These are phyloP conservation scores for Siphamia tubifer DNA, from an alignment of 2,113 vertebrate species.

Conservation along the genomic window DNA sequence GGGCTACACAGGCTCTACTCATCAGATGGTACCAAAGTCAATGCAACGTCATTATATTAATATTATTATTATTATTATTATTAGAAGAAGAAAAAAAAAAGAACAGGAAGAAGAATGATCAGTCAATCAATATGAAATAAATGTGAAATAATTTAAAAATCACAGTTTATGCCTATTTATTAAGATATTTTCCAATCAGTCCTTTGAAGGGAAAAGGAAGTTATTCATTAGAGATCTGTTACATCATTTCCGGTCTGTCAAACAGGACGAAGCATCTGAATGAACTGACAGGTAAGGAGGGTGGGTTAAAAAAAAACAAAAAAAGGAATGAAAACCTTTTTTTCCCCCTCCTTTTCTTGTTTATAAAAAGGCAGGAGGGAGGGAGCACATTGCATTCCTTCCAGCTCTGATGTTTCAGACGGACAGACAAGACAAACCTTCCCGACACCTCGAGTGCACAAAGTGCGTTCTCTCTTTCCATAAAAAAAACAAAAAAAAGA, in stretches of 20 bases:
- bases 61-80: too few relatives aligned
- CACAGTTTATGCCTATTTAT: conserved; percentile 72
- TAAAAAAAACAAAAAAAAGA: conserved; percentile 41
- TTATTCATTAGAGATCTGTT: conserved; percentile 66
- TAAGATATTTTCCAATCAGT: conserved; percentile 65
- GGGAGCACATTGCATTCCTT: conserved; percentile 26
- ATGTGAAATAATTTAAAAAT: conserved; percentile 82
- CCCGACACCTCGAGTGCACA: conserved; percentile 11
- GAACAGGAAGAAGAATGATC: too few relatives aligned
- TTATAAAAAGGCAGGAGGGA: conserved; percentile 46
- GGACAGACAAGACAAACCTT: conserved; percentile 20
- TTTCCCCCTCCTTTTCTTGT: neutral
- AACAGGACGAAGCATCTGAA: conserved; percentile 56
- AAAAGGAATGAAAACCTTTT: conserved; percentile 3
- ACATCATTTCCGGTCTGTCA: conserved; percentile 67
- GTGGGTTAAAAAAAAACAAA: neutral
- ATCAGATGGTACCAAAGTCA: conserved; percentile 64
- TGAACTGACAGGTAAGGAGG: conserved; percentile 37
- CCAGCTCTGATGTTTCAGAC: conserved; percentile 56
- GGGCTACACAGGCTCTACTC: neutral
- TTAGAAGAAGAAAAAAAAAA: too few relatives aligned
- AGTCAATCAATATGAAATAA: conserved; percentile 54
- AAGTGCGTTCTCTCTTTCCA: conserved; percentile 59
- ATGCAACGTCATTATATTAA: conserved; percentile 9
- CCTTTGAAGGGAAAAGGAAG: conserved; percentile 64